Conservation (phyloP, 2,797 vertebrate species). For the Sebastes goodei region DNA sequence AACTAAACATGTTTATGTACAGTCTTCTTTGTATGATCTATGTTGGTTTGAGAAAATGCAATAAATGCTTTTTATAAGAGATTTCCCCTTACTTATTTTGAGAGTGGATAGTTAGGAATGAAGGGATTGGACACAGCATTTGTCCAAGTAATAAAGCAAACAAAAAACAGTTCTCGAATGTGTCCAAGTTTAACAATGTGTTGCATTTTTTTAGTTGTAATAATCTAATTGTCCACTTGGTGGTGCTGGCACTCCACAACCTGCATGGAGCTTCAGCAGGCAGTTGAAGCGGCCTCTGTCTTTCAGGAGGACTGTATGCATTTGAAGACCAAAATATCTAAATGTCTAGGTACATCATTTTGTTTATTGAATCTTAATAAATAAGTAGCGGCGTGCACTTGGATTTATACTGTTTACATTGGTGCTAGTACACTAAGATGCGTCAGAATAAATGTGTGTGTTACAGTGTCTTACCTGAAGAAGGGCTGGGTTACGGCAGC, state of each 20-base stretch:
- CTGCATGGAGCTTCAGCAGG: neutral
- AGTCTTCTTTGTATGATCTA: neutral
- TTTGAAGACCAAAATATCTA: neutral
- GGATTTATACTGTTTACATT: neutral
- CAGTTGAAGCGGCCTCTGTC: neutral
- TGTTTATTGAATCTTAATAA: neutral
- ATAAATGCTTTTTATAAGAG: neutral
- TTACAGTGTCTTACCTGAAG: constrained; percentile 79
- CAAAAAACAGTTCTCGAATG: neutral
- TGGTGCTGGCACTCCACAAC: constrained; percentile 57
- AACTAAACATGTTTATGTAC: neutral
- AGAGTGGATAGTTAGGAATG: neutral
- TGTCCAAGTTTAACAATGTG: neutral
- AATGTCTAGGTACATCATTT: neutral
- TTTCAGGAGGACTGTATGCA: neutral
- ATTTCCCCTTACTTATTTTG: neutral
- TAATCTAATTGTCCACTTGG: constrained; percentile 53
- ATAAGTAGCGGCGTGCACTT: neutral
- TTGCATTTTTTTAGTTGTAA: constrained; percentile 8
- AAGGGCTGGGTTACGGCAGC: constrained; percentile 72
- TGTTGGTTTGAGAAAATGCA: neutral
- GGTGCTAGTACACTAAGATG: neutral
- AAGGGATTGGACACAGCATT: neutral
- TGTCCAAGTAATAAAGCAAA: neutral
- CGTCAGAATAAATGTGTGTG: neutral